Conservation (phyloP, 2,888 invertebrate species). For the Andrena marginata region DNA sequence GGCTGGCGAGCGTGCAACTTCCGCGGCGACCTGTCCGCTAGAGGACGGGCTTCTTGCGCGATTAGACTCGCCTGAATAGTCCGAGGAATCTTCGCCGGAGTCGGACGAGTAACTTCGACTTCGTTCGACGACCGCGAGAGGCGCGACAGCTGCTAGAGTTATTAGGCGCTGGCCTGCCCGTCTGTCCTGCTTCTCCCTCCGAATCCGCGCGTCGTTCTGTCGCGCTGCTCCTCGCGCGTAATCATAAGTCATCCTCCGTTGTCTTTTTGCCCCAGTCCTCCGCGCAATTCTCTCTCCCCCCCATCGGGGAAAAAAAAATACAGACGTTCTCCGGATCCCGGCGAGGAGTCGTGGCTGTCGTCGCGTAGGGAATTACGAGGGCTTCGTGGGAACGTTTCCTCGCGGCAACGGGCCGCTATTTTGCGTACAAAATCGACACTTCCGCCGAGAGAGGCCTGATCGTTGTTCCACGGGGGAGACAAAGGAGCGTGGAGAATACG, state of each 20-base stretch:
- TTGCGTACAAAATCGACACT: conserved; percentile 68
- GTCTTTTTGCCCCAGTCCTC: neutral
- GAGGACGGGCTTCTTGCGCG: conserved; percentile 18
- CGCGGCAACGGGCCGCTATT: conserved; percentile 52
- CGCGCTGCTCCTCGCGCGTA: neutral
- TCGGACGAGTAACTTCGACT: conserved; percentile 11
- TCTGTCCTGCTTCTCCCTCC: neutral
- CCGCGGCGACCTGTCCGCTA: conserved; percentile 27
- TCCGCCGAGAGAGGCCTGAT: conserved; percentile 49
- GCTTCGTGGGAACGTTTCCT: conserved; percentile 56
- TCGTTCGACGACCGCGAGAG: neutral
- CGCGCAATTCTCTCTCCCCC: neutral
- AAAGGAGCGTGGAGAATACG: conserved; percentile 33
- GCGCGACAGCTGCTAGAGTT: conserved; percentile 20
- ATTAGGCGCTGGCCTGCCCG: conserved; percentile 9
- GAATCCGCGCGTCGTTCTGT: neutral
- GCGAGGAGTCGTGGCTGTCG: conserved; percentile 2
- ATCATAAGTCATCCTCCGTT: neutral
- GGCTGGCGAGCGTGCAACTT: conserved; percentile 55
- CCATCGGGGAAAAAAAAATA: no score
- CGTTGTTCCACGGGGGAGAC: conserved; percentile 50
- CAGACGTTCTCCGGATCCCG: no score
- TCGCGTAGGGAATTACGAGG: conserved; percentile 40
- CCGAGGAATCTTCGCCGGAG: neutral
- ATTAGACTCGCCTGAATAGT: conserved; percentile 11